phyloP scores from a whole-genome alignment of 2,113 vertebrate species.

The Pachyramphus minor region DNA sequence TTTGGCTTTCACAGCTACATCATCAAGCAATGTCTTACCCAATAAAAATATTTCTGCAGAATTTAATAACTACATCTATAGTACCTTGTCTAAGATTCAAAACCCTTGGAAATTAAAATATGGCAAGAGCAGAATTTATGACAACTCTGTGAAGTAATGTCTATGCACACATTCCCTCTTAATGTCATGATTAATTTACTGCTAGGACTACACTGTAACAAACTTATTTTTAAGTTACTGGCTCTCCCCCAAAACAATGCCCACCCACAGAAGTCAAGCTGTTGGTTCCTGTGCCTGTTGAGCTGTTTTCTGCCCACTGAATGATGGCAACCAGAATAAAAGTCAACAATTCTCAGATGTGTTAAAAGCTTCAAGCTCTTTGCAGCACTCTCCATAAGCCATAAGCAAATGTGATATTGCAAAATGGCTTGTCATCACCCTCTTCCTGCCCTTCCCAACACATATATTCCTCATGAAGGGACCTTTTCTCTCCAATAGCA shows the following conservation, averaged over 20 bases:
- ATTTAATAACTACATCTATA: constrained; percentile 74
- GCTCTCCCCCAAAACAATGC: constrained; percentile 49
- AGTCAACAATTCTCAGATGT: constrained; percentile 19
- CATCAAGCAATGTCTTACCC: constrained; percentile 70
- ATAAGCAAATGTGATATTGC: constrained; percentile 17
- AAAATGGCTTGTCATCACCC: constrained; percentile 43
- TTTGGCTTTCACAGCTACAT: constrained; percentile 63
- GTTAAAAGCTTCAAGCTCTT: constrained; percentile 34
- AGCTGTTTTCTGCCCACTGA: background rate
- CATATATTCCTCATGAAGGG: constrained; percentile 1
- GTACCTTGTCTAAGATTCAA: constrained; percentile 69
- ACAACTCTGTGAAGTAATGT: constrained; percentile 74
- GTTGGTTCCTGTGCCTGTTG: background rate
- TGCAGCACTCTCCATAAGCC: background rate
- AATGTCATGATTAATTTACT: constrained; percentile 76
- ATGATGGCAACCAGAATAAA: background rate
- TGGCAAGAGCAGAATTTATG: constrained; percentile 55
- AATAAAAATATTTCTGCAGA: constrained; percentile 75
- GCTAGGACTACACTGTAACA: constrained; percentile 55
- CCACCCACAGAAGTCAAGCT: background rate
- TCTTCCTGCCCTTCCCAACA: constrained; percentile 39
- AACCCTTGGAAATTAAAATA: constrained; percentile 70
- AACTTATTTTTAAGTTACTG: constrained; percentile 50
- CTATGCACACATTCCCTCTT: constrained; percentile 63
- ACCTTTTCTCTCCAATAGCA: constrained; percentile 21